These are phyloP conservation scores for Digitonthophagus gazella DNA, from an alignment of 2,888 invertebrate genomes.

Conservation along the genomic window DNA sequence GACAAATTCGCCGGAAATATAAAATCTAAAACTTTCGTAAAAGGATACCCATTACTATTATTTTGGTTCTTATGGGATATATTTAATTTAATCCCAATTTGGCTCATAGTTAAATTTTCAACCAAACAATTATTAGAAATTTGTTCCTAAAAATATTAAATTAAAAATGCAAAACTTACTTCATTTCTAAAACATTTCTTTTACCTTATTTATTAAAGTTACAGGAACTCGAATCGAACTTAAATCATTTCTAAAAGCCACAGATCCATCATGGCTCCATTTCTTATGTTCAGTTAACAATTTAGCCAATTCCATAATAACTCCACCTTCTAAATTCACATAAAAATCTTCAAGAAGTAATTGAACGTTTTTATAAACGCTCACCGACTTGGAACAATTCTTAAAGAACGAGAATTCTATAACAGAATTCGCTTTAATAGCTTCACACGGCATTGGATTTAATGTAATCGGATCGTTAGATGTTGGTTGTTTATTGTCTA, in stretches of 20 bases:
- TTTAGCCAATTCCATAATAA: conserved; percentile 62
- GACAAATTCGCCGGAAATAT: conserved; percentile 48
- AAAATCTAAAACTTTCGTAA: conserved; percentile 43
- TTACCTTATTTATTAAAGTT: conserved; percentile 49
- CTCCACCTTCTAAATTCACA: conserved; percentile 68
- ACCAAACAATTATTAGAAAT: conserved; percentile 8
- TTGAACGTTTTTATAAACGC: conserved; percentile 63
- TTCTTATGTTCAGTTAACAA: conserved; percentile 57
- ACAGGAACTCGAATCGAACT: conserved; percentile 61
- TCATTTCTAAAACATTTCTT: conserved; percentile 28
- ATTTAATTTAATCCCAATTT: conserved; percentile 44
- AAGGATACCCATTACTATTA: conserved; percentile 39
- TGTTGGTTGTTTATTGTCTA: conserved; percentile 61
- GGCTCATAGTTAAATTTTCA: conserved; percentile 41
- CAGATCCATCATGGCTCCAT: conserved; percentile 58
- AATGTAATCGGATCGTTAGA: conserved; percentile 40
- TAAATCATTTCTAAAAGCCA: conserved; percentile 51
- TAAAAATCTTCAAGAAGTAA: conserved; percentile 66
- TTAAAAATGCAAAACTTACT: conserved; percentile 11
- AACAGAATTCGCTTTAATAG: conserved; percentile 60
- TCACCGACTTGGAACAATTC: conserved; percentile 55
- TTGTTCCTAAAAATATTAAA: conserved; percentile 20
- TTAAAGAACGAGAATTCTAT: conserved; percentile 59
- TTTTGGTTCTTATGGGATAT: conserved; percentile 48
- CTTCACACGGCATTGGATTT: conserved; percentile 53